A percentile compares a stretch with the other conserved stretches of the same genome.
phyloP scores from a whole-genome alignment of 2,888 invertebrate species.

The Chydorus sphaericus region DNA sequence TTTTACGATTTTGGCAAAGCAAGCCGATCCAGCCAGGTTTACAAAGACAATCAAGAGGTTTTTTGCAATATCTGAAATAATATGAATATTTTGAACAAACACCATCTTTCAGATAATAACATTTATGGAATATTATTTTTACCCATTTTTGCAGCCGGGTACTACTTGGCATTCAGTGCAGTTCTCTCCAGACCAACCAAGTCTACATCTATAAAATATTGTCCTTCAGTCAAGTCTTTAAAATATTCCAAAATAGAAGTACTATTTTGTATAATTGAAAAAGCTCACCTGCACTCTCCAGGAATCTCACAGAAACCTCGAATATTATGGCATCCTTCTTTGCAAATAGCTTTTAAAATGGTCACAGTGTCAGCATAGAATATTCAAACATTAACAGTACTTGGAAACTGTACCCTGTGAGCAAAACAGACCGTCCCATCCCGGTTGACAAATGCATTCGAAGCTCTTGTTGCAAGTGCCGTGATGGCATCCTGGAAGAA shows the following conservation, averaged over 20 bases:
- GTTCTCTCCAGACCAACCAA: constrained; percentile 78
- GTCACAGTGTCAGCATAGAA: neutral
- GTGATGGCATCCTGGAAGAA: constrained; percentile 71
- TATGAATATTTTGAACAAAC: too few relatives aligned
- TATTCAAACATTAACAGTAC: too few relatives aligned
- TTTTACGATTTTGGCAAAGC: constrained; percentile 70
- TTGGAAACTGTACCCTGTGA: constrained; percentile 58
- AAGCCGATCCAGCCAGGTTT: constrained; percentile 80
- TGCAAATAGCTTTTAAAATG: constrained; percentile 52
- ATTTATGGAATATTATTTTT: too few relatives aligned
- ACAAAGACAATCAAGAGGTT: constrained; percentile 82
- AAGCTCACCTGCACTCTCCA: neutral
- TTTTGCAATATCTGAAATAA: constrained; percentile 69
- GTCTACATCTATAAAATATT: constrained; percentile 50
- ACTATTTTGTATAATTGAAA: neutral
- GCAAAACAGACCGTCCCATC: constrained; percentile 80
- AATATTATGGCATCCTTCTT: constrained; percentile 66
- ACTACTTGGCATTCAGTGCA: constrained; percentile 75
- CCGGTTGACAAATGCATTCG: constrained; percentile 68
- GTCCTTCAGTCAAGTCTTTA: too few relatives aligned
- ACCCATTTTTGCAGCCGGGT: constrained; percentile 85
- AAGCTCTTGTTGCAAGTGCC: constrained; percentile 73
- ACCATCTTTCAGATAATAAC: too few relatives aligned
- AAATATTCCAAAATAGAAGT: neutral
- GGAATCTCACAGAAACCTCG: constrained; percentile 45